phyloP scores from a whole-genome alignment of 2,888 invertebrate species.

The Drosophila eohydei region DNA sequence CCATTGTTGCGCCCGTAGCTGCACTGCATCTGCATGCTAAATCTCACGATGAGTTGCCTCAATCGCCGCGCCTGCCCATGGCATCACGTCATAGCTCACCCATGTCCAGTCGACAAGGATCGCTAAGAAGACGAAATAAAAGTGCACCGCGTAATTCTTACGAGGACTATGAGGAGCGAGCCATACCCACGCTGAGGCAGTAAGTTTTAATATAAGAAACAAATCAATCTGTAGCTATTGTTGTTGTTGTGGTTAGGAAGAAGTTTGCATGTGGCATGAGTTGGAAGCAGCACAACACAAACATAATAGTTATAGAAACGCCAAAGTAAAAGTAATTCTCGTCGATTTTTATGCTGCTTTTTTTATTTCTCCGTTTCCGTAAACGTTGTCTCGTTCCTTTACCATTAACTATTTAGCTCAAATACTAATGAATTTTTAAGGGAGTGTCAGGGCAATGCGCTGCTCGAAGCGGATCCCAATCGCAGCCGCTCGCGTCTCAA shows the following conservation, averaged over 20 bases:
- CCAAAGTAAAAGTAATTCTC: constrained; percentile 39
- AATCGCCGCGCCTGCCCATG: constrained; percentile 83
- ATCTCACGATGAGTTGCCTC: constrained; percentile 83
- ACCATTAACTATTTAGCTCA: constrained; percentile 86
- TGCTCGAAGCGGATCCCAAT: constrained; percentile 85
- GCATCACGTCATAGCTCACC: constrained; percentile 86
- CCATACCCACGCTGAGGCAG: constrained; percentile 94
- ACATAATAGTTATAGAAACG: constrained; percentile 34
- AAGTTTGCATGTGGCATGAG: constrained; percentile 48
- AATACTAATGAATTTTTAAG: constrained; percentile 93
- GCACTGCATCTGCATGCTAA: constrained; percentile 67
- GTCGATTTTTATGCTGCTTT: constrained; percentile 55
- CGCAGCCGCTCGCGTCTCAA: constrained; percentile 87
- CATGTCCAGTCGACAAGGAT: constrained; percentile 86
- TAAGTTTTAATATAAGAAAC: constrained; percentile 85
- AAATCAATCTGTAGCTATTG: constrained; percentile 19
- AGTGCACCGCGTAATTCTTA: constrained; percentile 90
- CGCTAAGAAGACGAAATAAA: constrained; percentile 88
- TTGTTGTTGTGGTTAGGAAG: constrained; percentile 28
- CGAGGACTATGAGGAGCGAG: constrained; percentile 94
- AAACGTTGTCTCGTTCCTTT: constrained; percentile 73
- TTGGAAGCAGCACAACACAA: constrained; percentile 18
- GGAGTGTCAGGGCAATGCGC: constrained; percentile 87
- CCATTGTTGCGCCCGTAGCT: constrained; percentile 38
- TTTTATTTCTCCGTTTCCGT: constrained; percentile 61